These are phyloP conservation scores for Eptatretus atami DNA, from an alignment of 2,797 vertebrate genomes.

Conservation along the genomic window DNA sequence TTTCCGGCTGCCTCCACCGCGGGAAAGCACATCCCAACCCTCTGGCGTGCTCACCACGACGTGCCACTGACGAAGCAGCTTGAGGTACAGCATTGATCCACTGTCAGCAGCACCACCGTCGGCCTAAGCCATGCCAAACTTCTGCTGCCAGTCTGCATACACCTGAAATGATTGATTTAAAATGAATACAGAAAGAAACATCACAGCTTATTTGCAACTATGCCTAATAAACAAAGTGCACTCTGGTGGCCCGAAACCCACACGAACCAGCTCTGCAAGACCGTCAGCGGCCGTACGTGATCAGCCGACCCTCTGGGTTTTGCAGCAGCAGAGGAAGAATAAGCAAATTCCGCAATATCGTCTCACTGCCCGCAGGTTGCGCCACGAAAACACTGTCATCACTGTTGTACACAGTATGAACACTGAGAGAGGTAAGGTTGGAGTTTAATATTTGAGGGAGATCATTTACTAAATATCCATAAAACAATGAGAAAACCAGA, in stretches of 20 bases:
- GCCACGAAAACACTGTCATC: constrained; percentile 86
- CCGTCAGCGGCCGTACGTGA: constrained; percentile 95
- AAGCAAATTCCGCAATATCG: constrained; percentile 81
- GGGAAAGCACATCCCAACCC: constrained; percentile 89
- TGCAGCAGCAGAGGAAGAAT: constrained; percentile 82
- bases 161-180: constrained; percentile 13
- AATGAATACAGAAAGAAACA: no score
- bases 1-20: constrained; percentile 98
- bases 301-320: constrained; percentile 72
- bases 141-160: constrained; percentile 83
- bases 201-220: no score
- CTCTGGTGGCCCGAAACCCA: neutral
- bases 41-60: constrained; percentile 90
- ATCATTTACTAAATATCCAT: no score
- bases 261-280: constrained; percentile 52
- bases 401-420: constrained; percentile 88
- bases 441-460: no score
- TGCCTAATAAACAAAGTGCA: no score
- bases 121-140: constrained; percentile 60
- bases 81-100: constrained; percentile 80
- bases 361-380: constrained; percentile 88
- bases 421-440: constrained; percentile 13
- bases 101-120: constrained; percentile 71
- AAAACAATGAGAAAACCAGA: no score
- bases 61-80: constrained; percentile 64